Base-by-base conservation (phyloP, 2,888 invertebrate genomes). In the Phengaris alcon region DNA sequence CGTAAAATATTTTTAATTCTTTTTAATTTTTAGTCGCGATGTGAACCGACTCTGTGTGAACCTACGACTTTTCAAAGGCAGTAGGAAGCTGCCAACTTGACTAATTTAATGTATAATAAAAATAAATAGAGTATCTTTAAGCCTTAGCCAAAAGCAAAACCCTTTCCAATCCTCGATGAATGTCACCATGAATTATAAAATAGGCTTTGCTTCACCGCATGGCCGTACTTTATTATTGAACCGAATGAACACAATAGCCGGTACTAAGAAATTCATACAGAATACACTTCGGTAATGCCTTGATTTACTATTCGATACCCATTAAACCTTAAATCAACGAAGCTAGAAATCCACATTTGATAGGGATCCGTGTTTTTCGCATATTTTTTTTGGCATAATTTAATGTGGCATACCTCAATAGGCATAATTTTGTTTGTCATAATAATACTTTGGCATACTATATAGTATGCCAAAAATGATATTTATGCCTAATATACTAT, bases 191-290 rank as follows among this genome's bases (percentile, higher is more conserved):
- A 64, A 64, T 64, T 64, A 64, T 64, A 44, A 1, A 48, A 64
- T 44, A 64, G 64, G 35, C 35, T 64, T 64, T 64, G 64, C 35
- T 64, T 64, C 64, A 35, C 64, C 64, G 64, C 64, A 64, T 44
- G 35, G 64, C 4, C 64, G 6, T 57, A 59, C 59, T 64, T 64
- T 64, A 64, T 64, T 64, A 64, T 64, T 64, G 35, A 44, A 12
- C 15, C 35, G 64, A 64, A 22, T 7, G 57, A 57, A 15, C 57
- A 57, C 57, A 57, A 59, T 22, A 15, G 22, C 59, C 59, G 35
- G 35, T 35, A 22, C 59, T 59, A 22, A 59, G 59, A 59, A 59
- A 59, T 59, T 22, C 59, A 59, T 59, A 59, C 59, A 22, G 15
- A 59, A 59, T 10, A 59, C 59, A 59, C 59, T 59, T 22, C 10